Evolutionary conservation across 2,797 vertebrate genomes (phyloP).

Genomic region (Sebastes minor): DNA sequence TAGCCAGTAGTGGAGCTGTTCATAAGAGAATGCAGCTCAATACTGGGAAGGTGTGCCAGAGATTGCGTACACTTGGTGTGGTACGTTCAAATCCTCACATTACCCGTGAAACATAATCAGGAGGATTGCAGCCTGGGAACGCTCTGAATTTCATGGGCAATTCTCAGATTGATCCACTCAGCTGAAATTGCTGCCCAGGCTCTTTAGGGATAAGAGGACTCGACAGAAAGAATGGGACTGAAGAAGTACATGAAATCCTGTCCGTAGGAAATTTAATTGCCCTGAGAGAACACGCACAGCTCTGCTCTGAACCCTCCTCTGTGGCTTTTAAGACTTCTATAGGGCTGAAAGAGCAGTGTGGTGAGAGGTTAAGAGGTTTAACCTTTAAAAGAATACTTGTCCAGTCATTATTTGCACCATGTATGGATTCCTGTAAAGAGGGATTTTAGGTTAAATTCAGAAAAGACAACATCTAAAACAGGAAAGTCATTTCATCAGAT

Average conservation of each 20-base stretch:
- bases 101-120: conserved; percentile 36
- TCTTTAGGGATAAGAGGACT: conserved; percentile 24
- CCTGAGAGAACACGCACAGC: conserved; percentile 1
- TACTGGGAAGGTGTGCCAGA: conserved; percentile 4
- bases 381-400: background rate
- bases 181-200: conserved; percentile 26
- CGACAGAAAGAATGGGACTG: background rate
- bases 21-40: conserved; percentile 2
- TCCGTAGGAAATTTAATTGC: conserved; percentile 30
- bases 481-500: too few relatives aligned
- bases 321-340: conserved; percentile 13
- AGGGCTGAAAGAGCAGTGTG: background rate
- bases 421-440: too few relatives aligned
- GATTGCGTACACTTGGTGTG: background rate
- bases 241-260: conserved; percentile 37
- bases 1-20: background rate
- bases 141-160: conserved; percentile 32
- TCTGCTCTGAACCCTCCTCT: background rate
- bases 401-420: background rate
- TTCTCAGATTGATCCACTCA: conserved; percentile 37
- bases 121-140: conserved; percentile 18
- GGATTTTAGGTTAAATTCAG: too few relatives aligned
- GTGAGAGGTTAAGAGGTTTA: background rate
- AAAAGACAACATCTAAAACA: background rate
- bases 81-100: background rate